Evolutionary conservation across 1,140 invertebrate genomes (phyloP), one percentile per base, ranked within the genome.

Genomic region (Euborellia annulipes): DNA sequence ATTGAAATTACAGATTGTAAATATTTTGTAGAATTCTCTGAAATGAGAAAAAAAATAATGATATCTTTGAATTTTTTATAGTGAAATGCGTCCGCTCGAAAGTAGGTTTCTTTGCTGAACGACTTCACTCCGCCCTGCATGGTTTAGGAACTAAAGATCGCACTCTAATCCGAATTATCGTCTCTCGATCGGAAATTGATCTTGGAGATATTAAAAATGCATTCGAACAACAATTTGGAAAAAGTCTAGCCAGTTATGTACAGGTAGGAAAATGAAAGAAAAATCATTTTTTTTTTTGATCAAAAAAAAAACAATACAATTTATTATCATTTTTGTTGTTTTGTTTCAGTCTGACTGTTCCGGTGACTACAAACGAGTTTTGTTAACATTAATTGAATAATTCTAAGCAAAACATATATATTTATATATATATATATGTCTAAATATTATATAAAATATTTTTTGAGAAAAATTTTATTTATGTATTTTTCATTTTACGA

Each of bases 51-150:
- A 14, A 47, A 6, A 49, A 48, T 45, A 55, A 52, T 51, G 52
- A 49, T 47, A 45, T 47, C 43, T 46, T 51, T 45, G 50, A 37
- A 49, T 51, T 48, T 56, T 55, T 43, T 51, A 59, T 55, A 88
- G 85, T 87, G 1, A 87, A 87, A 66, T 86, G 83, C 58, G 84
- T 86, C 6, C 85, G 85, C 61, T 92, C 87, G 59, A 84, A 88
- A 63, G 84, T 91, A 41, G 82, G 81, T 34, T 96, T 89, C 66
- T 95, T 95, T 68, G 91, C 92, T 42, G 84, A 93, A 58, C 76
- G 84, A 52, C 67, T 96, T 8, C 77, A 94, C 57, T 77, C 87
- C 36, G 78, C 84, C 37, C 92, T 97, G 87, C 81, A 83, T 52
- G 85, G 85, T 36, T 52, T 85, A 54, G 88, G 88, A 32, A 94